Evolutionary conservation across 2,797 vertebrate species (phyloP), one percentile per base, ranked within the genome.

Genomic region (Lacerta bilineata): DNA sequence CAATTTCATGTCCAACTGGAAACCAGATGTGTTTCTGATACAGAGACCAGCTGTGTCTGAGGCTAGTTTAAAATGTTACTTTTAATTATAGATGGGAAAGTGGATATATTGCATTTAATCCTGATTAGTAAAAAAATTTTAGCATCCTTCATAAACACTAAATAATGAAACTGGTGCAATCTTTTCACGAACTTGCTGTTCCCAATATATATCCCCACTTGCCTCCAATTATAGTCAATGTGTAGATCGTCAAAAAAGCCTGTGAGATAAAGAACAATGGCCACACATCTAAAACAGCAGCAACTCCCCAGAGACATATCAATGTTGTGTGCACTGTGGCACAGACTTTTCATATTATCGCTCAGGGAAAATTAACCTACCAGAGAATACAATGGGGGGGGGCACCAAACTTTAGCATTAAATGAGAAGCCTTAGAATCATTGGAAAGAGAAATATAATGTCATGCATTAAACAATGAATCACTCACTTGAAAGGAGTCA

Each of bases 361-460:
- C 41, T 77, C 75, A 46, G 25, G 41, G 23, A 27, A 77, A 77
- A 25, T 77, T 41, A 77, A 77, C 41, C 25, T 77, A 46, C 46
- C 41, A 46, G 41, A 77, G 43, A 77, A 77, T 77, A 66, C 11
- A 81, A 17, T 59, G 90, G 81, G 86, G 36, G 1, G 71, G 71
- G 87, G 69, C 10, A 89, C 90, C 84, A 89, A 93, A 82, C 86
- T 89, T 93, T 68, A 90, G 83, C 76, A 25, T 50, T 27, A 83
- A 64, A 83, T 86, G 59, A 93, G 76, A 90, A n/a, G 68, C 10
- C 3, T 81, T 64, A 76, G 6, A 25, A 39, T 80, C 29, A n/a
- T 33, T 80, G 20, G 50, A 80, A n/a, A 55, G 27, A 79, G 77
- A n/a, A 18, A 80, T 59, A 50, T 6, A 79, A 59, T 59, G 8